Evolutionary conservation across 2,797 vertebrate genomes (phyloP), one percentile per base, ranked within the genome.

Genomic region (Catamblyrhynchus diadema): DNA sequence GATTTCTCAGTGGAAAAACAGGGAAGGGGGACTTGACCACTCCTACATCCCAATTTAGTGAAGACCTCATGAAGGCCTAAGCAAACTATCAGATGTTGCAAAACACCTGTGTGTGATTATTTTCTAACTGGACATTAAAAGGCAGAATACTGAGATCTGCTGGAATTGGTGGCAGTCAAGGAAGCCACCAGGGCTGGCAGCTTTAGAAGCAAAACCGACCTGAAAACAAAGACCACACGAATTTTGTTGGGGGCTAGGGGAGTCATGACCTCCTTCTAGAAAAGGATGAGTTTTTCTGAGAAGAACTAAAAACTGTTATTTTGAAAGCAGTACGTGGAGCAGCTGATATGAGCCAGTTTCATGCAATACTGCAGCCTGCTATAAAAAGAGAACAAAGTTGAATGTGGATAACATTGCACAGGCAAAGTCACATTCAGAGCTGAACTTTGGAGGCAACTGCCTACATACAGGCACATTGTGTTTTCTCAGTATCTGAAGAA

Each of bases 171-270:
- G 21, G 24, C 25, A 81, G 33, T 14, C 50, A 33, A 1, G 6
- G 22, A 82, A 65, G n/a, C 23, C 56, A 86, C 6, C 27, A 47
- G 47, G 30, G 41, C n/a, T 53, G 65, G 37, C 25, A 79, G 23
- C 23, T 71, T 86, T 20, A 78, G 45, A 2, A 65, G 20, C n/a
- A 77, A 86, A 90, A 47, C 9, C 47, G 54, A 12, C 17, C 44
- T 47, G 33, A 88, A 92, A 89, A 77, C 13, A 41, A 89, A 79
- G 62, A 45, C 6, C 1, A 7, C 7, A 0, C 6, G 24, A 70
- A 20, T 20, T 44, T 69, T 30, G 6, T 0, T 48, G 21, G 4
- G 5, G 11, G 4, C 2, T 8, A 27, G 10, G 17, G 16, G 5
- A 66, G 59, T 24, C 33, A 48, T 2, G 3, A 8, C 10, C 30